Percentiles rank a stretch among this genome's conserved stretches.
Evolutionary conservation across 2,797 vertebrate species (phyloP).

Genomic region (Petrocephalus schoutedeni): DNA sequence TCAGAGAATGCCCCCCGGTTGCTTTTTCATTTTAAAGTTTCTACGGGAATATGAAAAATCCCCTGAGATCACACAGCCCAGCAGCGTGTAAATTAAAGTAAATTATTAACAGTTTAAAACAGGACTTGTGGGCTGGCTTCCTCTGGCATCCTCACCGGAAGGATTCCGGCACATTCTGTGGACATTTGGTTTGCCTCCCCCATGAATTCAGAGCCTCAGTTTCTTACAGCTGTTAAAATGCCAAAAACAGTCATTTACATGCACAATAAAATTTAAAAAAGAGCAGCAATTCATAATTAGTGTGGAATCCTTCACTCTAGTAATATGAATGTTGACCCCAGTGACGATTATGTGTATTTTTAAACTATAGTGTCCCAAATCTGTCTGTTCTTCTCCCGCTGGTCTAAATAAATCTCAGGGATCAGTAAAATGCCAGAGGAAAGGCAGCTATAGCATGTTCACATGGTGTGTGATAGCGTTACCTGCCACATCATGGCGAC

Average conservation of each 20-base stretch:
- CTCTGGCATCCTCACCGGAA: background rate
- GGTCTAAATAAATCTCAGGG: background rate
- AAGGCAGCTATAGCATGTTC: background rate
- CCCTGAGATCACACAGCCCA: background rate
- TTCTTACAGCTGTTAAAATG: background rate
- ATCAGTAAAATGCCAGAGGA: background rate
- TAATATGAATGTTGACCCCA: background rate
- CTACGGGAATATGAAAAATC: background rate
- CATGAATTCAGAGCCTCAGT: background rate
- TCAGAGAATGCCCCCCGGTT: background rate
- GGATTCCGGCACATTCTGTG: background rate
- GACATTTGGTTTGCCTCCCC: background rate
- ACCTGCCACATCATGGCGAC: background rate
- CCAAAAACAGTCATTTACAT: background rate
- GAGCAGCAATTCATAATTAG: background rate
- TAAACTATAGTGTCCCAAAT: background rate
- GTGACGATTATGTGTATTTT: background rate
- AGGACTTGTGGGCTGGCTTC: background rate
- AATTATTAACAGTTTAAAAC: constrained; percentile 7
- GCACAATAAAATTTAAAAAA: background rate
- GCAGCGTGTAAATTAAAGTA: background rate
- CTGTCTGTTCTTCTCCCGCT: background rate
- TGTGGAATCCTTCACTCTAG: background rate
- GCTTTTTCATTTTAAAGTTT: background rate
- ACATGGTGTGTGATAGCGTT: background rate